phyloP scores from a whole-genome alignment of 2,113 vertebrate genomes.

The Crotalus helleri region DNA sequence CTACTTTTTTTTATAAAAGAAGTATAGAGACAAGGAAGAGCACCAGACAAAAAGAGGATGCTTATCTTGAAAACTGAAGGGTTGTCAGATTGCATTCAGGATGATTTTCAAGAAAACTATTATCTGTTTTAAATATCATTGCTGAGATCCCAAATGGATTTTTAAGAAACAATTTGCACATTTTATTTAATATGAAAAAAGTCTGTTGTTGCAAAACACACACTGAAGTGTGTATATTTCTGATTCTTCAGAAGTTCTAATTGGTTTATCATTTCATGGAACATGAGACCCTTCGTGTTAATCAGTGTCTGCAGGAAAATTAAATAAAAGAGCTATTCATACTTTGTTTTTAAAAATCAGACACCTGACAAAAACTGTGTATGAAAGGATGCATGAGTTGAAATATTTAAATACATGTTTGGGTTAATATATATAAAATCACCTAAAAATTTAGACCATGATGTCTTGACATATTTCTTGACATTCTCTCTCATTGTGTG shows the following conservation, averaged over 20 bases:
- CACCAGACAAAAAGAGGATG: not conserved
- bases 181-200: not conserved
- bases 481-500: not conserved
- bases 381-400: fast-evolving
- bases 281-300: not conserved
- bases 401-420: not conserved
- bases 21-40: not conserved
- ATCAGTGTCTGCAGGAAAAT: not conserved
- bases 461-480: not conserved
- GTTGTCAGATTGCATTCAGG: slow-evolving; percentile 25
- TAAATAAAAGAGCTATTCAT: not conserved
- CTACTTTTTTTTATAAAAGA: slow-evolving; percentile 1
- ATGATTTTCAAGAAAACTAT: slow-evolving; percentile 16
- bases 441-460: not conserved
- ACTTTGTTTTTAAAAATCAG: not conserved
- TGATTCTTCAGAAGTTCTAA: slow-evolving; percentile 4
- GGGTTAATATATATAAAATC: not conserved
- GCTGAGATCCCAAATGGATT: not conserved
- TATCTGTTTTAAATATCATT: slow-evolving; percentile 3
- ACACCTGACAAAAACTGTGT: not conserved
- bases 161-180: not conserved
- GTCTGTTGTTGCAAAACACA: not conserved
- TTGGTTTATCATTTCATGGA: not conserved
- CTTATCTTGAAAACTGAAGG: slow-evolving; percentile 4
- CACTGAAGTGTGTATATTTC: not conserved